A percentile compares a stretch with the other conserved stretches of the same genome.
Evolutionary conservation across 2,797 vertebrate genomes (phyloP).

Genomic region (Xenopus petersii): DNA sequence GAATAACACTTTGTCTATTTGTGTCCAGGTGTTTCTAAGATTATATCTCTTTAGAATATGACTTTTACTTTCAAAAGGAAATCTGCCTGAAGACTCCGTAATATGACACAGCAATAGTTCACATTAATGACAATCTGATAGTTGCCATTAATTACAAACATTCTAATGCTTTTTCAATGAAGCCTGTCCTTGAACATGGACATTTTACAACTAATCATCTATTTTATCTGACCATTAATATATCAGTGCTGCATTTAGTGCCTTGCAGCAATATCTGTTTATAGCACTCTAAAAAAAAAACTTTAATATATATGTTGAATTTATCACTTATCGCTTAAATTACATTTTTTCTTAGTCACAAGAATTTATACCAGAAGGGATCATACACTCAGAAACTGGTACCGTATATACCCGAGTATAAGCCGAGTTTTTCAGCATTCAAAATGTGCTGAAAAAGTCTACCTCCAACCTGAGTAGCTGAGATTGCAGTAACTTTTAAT

Average conservation of each 20-base stretch:
- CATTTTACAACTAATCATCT: constrained; percentile 2
- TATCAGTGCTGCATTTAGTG: not conserved
- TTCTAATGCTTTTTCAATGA: constrained; percentile 8
- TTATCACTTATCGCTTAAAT: not conserved
- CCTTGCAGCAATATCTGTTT: not conserved
- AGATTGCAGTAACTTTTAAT: too few relatives aligned
- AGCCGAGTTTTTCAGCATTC: too few relatives aligned
- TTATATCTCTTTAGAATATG: constrained; percentile 41
- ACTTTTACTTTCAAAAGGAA: constrained; percentile 30
- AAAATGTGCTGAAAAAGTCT: too few relatives aligned
- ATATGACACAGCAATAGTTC: constrained; percentile 21
- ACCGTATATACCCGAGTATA: too few relatives aligned
- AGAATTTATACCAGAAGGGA: too few relatives aligned
- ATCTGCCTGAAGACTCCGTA: constrained; percentile 42
- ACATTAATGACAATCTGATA: not conserved
- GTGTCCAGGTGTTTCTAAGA: constrained; percentile 26
- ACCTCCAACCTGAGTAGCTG: too few relatives aligned
- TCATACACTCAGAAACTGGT: too few relatives aligned
- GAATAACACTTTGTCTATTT: constrained; percentile 24
- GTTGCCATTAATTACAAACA: constrained; percentile 31
- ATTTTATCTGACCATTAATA: not conserved
- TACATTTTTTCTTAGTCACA: not conserved
- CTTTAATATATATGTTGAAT: not conserved
- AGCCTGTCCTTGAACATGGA: constrained; percentile 12
- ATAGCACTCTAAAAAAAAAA: not conserved